These are phyloP conservation scores for Baccha elongata DNA, from an alignment of 2,888 invertebrate species.

Conservation along the genomic window DNA sequence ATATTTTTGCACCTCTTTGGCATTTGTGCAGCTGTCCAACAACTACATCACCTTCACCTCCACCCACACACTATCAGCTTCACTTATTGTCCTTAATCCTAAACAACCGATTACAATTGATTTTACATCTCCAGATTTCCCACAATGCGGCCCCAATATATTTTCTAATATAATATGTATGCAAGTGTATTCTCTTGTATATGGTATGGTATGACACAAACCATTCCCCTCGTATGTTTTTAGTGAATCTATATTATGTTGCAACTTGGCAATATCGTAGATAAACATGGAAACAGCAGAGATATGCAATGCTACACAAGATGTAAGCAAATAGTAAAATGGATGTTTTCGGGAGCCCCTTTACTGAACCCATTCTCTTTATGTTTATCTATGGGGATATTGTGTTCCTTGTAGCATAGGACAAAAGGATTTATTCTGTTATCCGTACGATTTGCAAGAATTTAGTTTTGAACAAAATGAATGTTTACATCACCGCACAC, in stretches of 20 bases:
- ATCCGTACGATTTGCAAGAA: slow-evolving; percentile 62
- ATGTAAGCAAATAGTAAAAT: slow-evolving; percentile 68
- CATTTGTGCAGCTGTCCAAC: background rate
- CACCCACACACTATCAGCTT: background rate
- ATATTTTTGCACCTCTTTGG: slow-evolving; percentile 56
- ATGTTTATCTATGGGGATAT: slow-evolving; percentile 3
- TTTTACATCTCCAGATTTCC: slow-evolving; percentile 60
- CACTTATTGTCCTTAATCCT: slow-evolving; percentile 41
- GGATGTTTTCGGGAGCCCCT: slow-evolving; percentile 57
- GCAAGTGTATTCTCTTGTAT: too few species aligned
- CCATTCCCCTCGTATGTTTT: background rate
- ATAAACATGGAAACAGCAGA: slow-evolving; percentile 59
- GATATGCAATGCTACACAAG: slow-evolving; percentile 42
- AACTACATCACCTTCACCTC: background rate
- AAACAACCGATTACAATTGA: slow-evolving; percentile 69
- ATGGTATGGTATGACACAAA: too few species aligned
- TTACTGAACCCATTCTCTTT: slow-evolving; percentile 24
- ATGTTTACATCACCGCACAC: slow-evolving; percentile 38
- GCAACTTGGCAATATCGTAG: slow-evolving; percentile 51
- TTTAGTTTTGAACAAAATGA: slow-evolving; percentile 56
- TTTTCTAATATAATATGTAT: slow-evolving; percentile 14
- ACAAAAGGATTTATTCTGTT: slow-evolving; percentile 65
- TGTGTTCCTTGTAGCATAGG: slow-evolving; percentile 46
- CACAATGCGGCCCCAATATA: slow-evolving; percentile 45
- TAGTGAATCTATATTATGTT: background rate